Conservation (phyloP, 2,888 invertebrate species). For the Chaitophorus viminalis region DNA sequence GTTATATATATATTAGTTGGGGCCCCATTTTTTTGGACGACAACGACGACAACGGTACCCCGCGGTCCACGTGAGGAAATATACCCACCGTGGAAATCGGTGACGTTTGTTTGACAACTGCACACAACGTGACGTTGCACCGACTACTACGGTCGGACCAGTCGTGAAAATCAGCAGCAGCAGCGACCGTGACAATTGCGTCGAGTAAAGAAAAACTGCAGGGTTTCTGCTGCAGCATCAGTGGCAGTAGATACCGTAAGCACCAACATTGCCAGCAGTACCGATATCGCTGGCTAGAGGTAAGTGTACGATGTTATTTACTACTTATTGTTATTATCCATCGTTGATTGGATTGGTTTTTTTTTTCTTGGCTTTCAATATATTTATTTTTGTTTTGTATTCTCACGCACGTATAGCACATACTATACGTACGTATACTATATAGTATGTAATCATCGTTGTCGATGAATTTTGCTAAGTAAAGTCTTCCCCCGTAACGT, state of each 20-base stretch:
- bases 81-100: background rate
- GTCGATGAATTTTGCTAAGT: no score
- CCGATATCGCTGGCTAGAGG: background rate
- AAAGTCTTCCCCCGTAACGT: no score
- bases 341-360: no score
- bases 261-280: background rate
- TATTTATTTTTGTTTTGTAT: no score
- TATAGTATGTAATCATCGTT: no score
- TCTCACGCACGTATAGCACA: no score
- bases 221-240: background rate
- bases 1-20: background rate
- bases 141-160: background rate
- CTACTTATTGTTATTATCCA: no score
- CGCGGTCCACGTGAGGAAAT: no score
- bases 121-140: background rate
- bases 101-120: background rate
- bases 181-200: slow-evolving; percentile 29
- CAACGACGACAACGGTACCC: background rate
- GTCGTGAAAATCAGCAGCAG: background rate
- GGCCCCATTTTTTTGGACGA: no score
- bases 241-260: background rate
- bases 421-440: no score
- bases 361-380: no score
- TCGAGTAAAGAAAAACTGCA: background rate
- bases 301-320: background rate